Percentiles rank a stretch among this genome's conserved stretches.
Conservation (phyloP, 2,888 invertebrate genomes). For the Apotomis turbidana region DNA sequence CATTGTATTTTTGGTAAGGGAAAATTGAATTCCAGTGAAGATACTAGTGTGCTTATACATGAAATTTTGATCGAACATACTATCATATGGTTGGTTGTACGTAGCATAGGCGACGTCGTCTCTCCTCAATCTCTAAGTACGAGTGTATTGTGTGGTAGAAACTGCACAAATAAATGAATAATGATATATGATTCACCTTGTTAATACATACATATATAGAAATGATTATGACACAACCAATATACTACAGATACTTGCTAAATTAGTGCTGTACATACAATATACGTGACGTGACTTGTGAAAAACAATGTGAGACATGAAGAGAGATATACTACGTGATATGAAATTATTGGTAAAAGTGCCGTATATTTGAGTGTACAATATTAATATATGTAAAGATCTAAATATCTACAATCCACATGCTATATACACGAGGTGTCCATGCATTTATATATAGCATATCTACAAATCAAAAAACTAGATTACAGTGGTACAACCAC, state of each 20-base stretch:
- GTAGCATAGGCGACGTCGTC: slow-evolving; percentile 70
- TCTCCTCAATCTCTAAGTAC: slow-evolving; percentile 78
- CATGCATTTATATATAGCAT: slow-evolving; percentile 40
- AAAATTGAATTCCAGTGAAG: background rate
- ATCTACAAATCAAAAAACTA: slow-evolving; percentile 44
- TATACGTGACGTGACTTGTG: background rate
- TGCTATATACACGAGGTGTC: slow-evolving; percentile 35
- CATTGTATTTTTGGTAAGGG: background rate
- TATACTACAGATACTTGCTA: background rate
- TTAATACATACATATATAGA: slow-evolving; percentile 35
- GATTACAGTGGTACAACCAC: slow-evolving; percentile 50
- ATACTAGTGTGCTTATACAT: slow-evolving; percentile 62
- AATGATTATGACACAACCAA: slow-evolving; percentile 29
- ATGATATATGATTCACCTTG: slow-evolving; percentile 58
- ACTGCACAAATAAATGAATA: slow-evolving; percentile 72
- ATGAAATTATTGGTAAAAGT: background rate
- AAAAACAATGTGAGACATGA: slow-evolving; percentile 2
- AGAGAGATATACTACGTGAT: background rate
- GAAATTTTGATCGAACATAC: slow-evolving; percentile 68
- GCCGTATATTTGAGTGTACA: background rate
- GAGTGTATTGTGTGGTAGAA: slow-evolving; percentile 80
- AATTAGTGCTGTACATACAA: slow-evolving; percentile 7
- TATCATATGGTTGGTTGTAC: slow-evolving; percentile 69
- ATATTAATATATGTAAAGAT: slow-evolving; percentile 35
- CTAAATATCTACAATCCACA: slow-evolving; percentile 35